Conservation (phyloP, 53 echinoderm and acorn worm genomes). For the Henricia sp. region DNA sequence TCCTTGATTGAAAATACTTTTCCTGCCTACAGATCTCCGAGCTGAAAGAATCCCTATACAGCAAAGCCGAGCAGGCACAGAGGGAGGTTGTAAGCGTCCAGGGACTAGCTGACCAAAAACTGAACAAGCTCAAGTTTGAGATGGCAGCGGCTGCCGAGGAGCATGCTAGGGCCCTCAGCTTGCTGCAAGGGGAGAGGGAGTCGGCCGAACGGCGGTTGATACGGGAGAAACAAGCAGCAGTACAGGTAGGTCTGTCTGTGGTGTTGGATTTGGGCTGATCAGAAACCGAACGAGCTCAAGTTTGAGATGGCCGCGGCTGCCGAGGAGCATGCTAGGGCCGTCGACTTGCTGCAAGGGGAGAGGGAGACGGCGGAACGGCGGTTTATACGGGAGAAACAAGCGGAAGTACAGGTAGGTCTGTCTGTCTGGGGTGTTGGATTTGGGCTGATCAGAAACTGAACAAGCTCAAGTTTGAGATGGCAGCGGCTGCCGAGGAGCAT, state of each 20-base stretch:
- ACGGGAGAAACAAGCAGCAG: slow-evolving; percentile 5
- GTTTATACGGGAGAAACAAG: slow-evolving; percentile 25
- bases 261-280: too few relatives aligned
- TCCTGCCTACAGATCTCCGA: slow-evolving; percentile 78
- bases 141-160: slow-evolving; percentile 75
- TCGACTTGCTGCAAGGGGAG: slow-evolving; percentile 50
- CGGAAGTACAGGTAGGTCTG: not conserved
- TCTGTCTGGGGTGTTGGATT: too few relatives aligned
- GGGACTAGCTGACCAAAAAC: slow-evolving; percentile 77
- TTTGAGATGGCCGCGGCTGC: slow-evolving; percentile 77
- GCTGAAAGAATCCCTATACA: slow-evolving; percentile 71
- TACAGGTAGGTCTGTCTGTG: not conserved
- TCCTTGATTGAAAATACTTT: too few relatives aligned
- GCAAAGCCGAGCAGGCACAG: slow-evolving; percentile 80
- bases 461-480: slow-evolving; percentile 89
- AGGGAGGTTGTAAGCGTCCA: slow-evolving; percentile 79
- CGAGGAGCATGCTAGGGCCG: slow-evolving; percentile 66
- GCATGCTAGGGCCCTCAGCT: slow-evolving; percentile 60
- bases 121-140: slow-evolving; percentile 91
- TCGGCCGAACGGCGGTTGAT: slow-evolving; percentile 55
- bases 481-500: slow-evolving; percentile 73
- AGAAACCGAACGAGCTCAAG: slow-evolving; percentile 81
- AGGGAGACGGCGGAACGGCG: slow-evolving; percentile 57
- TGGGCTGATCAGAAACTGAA: slow-evolving; percentile 87
- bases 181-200: slow-evolving; percentile 57